Percentiles rank a stretch among this genome's conserved stretches.
phyloP scores from a whole-genome alignment of 1,140 invertebrate species.

The Caenorhabditis briggsae region DNA sequence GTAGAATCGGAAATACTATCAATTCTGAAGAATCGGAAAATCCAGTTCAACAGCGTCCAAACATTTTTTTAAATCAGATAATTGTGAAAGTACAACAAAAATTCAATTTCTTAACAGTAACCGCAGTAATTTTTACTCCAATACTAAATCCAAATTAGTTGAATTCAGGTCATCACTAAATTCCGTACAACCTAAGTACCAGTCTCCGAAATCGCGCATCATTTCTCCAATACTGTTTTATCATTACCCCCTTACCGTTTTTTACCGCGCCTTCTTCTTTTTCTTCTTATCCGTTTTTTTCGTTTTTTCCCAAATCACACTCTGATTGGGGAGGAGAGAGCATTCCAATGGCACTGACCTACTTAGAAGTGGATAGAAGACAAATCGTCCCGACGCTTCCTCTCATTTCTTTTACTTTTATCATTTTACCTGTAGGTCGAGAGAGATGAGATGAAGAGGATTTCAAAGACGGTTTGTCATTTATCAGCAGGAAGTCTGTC shows the following conservation, averaged over 20 bases:
- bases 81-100: constrained; percentile 1
- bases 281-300: too few species aligned
- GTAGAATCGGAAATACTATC: too few species aligned
- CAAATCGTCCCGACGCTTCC: constrained; percentile 13
- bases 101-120: background rate
- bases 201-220: constrained; percentile 51
- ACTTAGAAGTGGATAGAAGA: constrained; percentile 51
- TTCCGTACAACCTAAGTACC: constrained; percentile 50
- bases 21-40: too few species aligned
- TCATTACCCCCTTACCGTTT: background rate
- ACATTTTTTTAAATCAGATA: background rate
- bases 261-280: constrained; percentile 8
- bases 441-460: too few species aligned
- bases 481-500: constrained; percentile 39
- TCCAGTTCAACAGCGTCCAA: too few species aligned
- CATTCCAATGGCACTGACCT: constrained; percentile 54
- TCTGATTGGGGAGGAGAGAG: constrained; percentile 53
- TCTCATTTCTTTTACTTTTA: constrained; percentile 19
- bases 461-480: constrained; percentile 3
- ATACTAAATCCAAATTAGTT: constrained; percentile 41
- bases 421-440: background rate
- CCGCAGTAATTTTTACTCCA: background rate
- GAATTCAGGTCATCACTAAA: constrained; percentile 50
- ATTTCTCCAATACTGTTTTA: constrained; percentile 20
- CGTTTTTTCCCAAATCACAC: constrained; percentile 15